A percentile compares a stretch with the other conserved stretches of the same genome.
Evolutionary conservation across 2,888 invertebrate genomes (phyloP).

Genomic region (Subacronicta megacephala): DNA sequence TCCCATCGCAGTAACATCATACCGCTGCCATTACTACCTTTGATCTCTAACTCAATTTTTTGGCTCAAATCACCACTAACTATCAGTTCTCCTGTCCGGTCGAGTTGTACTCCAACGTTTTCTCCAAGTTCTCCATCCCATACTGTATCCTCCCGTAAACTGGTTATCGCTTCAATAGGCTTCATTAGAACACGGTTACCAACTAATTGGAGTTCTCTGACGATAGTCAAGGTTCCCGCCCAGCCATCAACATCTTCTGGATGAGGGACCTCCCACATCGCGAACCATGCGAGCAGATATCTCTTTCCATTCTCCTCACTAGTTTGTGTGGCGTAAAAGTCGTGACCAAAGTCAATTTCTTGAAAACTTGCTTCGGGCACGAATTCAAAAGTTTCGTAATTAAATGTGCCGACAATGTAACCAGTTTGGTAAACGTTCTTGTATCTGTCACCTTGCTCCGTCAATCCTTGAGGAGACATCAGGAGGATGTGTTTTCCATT

Average conservation of each 20-base stretch:
- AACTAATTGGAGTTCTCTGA: conserved; percentile 74
- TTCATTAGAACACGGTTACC: conserved; percentile 75
- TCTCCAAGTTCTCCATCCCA: conserved; percentile 60
- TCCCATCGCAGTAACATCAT: conserved; percentile 72
- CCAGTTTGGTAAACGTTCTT: conserved; percentile 80
- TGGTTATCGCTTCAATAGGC: conserved; percentile 72
- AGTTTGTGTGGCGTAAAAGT: conserved; percentile 85
- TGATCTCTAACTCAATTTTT: conserved; percentile 70
- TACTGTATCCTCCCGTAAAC: conserved; percentile 65
- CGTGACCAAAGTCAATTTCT: conserved; percentile 84
- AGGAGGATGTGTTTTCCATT: conserved; percentile 80
- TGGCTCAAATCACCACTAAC: conserved; percentile 67
- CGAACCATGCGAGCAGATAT: conserved; percentile 81
- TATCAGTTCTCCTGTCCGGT: conserved; percentile 75
- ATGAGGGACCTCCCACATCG: conserved; percentile 80
- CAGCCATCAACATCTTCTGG: conserved; percentile 82
- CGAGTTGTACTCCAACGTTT: conserved; percentile 62
- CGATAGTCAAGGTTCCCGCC: conserved; percentile 82
- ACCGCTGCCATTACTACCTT: conserved; percentile 74
- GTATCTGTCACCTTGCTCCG: conserved; percentile 78
- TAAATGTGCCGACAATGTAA: conserved; percentile 82
- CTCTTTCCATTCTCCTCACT: conserved; percentile 75
- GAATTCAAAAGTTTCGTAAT: conserved; percentile 79
- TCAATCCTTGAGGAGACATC: conserved; percentile 83
- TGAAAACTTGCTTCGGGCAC: conserved; percentile 75